phyloP scores from a whole-genome alignment of 2,888 invertebrate genomes.

The Deilephila porcellus region DNA sequence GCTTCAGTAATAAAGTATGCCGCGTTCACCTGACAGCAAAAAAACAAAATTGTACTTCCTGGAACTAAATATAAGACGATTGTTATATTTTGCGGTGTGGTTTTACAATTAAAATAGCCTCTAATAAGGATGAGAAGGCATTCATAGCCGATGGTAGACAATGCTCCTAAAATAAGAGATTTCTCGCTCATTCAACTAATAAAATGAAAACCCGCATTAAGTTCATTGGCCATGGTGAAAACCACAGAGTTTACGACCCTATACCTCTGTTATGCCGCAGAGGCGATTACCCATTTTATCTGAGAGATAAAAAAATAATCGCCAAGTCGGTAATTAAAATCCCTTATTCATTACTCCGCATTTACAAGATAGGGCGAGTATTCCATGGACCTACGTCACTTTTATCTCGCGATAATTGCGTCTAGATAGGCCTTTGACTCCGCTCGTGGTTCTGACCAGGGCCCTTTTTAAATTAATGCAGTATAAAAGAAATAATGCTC shows the following conservation, averaged over 20 bases:
- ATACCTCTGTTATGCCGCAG: not conserved
- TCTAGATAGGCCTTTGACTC: conserved; percentile 31
- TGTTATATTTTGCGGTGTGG: no score
- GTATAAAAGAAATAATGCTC: not conserved
- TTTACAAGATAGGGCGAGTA: conserved; percentile 26
- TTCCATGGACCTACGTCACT: conserved; percentile 31
- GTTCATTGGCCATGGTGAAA: no score
- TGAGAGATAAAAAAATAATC: conserved; percentile 28
- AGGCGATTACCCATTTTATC: conserved; percentile 6
- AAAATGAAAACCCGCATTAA: no score
- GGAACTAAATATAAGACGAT: no score
- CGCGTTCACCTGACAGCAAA: no score
- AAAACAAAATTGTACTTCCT: no score
- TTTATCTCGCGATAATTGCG: conserved; percentile 33
- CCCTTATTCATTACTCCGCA: conserved; percentile 30
- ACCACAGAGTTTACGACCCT: not conserved
- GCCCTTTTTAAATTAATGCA: conserved; percentile 21
- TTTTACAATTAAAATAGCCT: no score
- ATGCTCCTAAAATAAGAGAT: no score
- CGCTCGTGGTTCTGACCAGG: conserved; percentile 8
- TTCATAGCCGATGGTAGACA: no score
- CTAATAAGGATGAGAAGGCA: no score
- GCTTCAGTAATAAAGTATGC: no score
- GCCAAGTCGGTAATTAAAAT: conserved; percentile 29
- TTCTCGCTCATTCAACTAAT: no score